These are phyloP conservation scores for Tragopan temminckii DNA, from an alignment of 2,797 vertebrate genomes.

Conservation along the genomic window DNA sequence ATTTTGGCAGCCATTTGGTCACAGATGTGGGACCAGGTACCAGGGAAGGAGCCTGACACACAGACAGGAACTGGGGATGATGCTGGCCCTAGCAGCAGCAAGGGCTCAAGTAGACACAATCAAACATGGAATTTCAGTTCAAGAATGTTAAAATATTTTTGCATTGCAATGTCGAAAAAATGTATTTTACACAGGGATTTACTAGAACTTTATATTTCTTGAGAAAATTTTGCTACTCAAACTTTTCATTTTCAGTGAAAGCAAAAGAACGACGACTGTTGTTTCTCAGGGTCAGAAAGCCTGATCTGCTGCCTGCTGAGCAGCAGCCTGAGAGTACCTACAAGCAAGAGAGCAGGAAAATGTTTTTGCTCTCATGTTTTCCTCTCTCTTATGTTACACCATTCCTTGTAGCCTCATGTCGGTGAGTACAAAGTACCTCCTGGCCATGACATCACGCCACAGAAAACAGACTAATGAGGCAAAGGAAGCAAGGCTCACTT, in stretches of 20 bases:
- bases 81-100: not conserved
- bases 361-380: slow-evolving; percentile 36
- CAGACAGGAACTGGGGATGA: not conserved
- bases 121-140: not conserved
- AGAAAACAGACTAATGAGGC: slow-evolving; percentile 54
- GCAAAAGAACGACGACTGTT: not conserved
- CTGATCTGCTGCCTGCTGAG: slow-evolving; percentile 12
- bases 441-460: slow-evolving; percentile 55
- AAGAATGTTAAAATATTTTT: not conserved
- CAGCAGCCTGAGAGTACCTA: not conserved
- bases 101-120: not conserved
- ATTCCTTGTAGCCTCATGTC: not conserved
- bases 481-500: slow-evolving; percentile 35
- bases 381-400: not conserved
- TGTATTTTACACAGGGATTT: not conserved
- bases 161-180: not conserved
- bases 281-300: not conserved
- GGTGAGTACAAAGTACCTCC: slow-evolving; percentile 29
- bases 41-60: not conserved
- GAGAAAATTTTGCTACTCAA: not conserved
- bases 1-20: not conserved
- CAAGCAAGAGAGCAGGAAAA: not conserved
- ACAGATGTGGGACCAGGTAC: rapidly evolving
- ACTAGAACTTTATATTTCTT: not conserved
- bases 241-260: not conserved